A percentile compares a stretch with the other conserved stretches of the same genome.
These are phyloP conservation scores for Amphipyra tragopoginis DNA, from an alignment of 2,888 invertebrate species.

Conservation along the genomic window DNA sequence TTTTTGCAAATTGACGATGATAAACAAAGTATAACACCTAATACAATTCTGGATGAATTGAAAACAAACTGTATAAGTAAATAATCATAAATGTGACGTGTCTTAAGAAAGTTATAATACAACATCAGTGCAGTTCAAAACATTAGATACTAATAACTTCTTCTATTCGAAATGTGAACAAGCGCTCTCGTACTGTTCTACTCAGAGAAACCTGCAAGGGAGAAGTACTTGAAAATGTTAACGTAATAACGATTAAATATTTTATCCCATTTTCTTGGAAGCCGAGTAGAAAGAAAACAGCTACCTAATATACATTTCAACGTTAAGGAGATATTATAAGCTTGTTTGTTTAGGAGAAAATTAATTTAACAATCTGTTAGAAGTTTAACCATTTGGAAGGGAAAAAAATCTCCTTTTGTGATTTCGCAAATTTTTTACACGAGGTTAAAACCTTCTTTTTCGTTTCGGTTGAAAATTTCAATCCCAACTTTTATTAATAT, in stretches of 20 bases:
- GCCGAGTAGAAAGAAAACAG: slow-evolving; percentile 30
- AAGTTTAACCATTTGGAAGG: slow-evolving; percentile 46
- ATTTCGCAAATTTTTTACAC: slow-evolving; percentile 43
- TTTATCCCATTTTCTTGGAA: slow-evolving; percentile 25
- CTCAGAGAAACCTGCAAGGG: slow-evolving; percentile 1
- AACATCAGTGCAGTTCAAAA: too few species aligned
- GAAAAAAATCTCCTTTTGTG: slow-evolving; percentile 43
- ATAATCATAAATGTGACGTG: too few species aligned
- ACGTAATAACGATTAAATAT: slow-evolving; percentile 26
- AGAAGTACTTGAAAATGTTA: slow-evolving; percentile 20
- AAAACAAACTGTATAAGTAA: too few species aligned
- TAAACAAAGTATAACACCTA: too few species aligned
- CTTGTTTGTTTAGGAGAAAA: slow-evolving; percentile 54
- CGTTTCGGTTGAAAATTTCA: slow-evolving; percentile 30
- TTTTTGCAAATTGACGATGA: too few species aligned
- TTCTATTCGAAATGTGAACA: too few species aligned
- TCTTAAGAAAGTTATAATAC: too few species aligned
- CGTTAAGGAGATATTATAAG: slow-evolving; percentile 37
- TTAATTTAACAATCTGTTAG: slow-evolving; percentile 55
- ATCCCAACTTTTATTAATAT: slow-evolving; percentile 44
- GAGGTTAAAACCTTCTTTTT: slow-evolving; percentile 21
- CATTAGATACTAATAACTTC: too few species aligned
- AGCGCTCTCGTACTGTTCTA: too few species aligned
- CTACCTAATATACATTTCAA: slow-evolving; percentile 34
- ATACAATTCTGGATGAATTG: too few species aligned